Evolutionary conservation across 2,797 vertebrate genomes (phyloP).

Genomic region (Eulemur rubriventer): DNA sequence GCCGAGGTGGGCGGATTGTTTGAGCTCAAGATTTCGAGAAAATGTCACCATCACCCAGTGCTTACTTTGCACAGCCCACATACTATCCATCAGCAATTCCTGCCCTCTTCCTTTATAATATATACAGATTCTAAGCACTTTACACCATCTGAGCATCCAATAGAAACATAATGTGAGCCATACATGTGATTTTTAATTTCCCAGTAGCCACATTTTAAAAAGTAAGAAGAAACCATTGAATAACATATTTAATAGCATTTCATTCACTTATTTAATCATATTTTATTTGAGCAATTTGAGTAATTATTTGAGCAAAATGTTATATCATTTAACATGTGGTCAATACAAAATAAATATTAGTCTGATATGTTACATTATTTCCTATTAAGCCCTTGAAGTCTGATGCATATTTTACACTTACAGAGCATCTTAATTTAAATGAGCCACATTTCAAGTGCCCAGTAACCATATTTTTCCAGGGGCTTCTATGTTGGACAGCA

Average conservation of each 20-base stretch:
- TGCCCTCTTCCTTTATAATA: not conserved
- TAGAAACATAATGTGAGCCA: not conserved
- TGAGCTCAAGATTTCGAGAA: not conserved
- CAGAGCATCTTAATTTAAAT: not conserved
- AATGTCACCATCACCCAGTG: not conserved
- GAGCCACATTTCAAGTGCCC: not conserved
- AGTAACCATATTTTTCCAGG: not conserved
- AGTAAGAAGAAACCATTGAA: not conserved
- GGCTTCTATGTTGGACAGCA: not conserved
- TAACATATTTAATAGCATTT: not conserved
- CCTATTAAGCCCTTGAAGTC: not conserved
- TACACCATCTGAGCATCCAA: not conserved
- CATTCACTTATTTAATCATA: not conserved
- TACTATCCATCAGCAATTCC: not conserved
- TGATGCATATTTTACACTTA: not conserved
- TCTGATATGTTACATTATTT: not conserved
- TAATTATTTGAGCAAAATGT: not conserved
- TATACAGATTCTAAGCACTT: not conserved
- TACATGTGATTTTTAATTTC: not conserved
- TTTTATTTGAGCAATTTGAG: not conserved
- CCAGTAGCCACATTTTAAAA: not conserved
- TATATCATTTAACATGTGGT: not conserved
- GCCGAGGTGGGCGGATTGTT: too few species aligned
- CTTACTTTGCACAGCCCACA: not conserved
- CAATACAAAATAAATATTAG: conserved; percentile 2